Conservation (phyloP, 2,888 invertebrate species). For the Habroteleia sp. region DNA sequence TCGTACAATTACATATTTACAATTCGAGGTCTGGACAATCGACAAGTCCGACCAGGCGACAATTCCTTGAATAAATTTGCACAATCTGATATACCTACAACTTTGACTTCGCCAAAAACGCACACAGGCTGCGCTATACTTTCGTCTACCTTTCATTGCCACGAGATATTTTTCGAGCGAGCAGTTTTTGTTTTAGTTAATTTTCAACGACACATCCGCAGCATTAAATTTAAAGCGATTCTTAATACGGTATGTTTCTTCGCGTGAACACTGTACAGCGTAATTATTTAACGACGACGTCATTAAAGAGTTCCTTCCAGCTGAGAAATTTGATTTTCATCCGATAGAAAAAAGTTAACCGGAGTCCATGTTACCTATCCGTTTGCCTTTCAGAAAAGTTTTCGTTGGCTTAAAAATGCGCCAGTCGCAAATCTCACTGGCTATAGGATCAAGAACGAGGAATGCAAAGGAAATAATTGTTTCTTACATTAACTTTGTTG, state of each 20-base stretch:
- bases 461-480: background rate
- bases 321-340: slow-evolving; percentile 32
- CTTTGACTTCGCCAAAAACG: slow-evolving; percentile 32
- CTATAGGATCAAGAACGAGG: background rate
- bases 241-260: slow-evolving; percentile 43
- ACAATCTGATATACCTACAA: slow-evolving; percentile 57
- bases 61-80: slow-evolving; percentile 62
- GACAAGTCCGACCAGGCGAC: slow-evolving; percentile 41
- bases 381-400: background rate
- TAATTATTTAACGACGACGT: slow-evolving; percentile 41
- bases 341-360: slow-evolving; percentile 25
- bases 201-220: slow-evolving; percentile 10
- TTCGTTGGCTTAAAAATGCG: slow-evolving; percentile 30
- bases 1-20: slow-evolving; percentile 63
- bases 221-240: slow-evolving; percentile 32
- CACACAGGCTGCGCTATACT: too few relatives aligned
- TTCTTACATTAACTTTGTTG: too few relatives aligned
- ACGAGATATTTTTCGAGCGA: slow-evolving; percentile 9
- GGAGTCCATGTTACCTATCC: slow-evolving; percentile 8
- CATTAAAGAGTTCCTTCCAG: slow-evolving; percentile 31
- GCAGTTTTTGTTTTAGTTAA: slow-evolving; percentile 4
- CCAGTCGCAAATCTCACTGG: slow-evolving; percentile 25
- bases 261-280: slow-evolving; percentile 53
- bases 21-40: slow-evolving; percentile 47
- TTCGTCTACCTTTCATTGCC: too few relatives aligned